phyloP scores from a whole-genome alignment of 1,140 invertebrate genomes.

The Leptinotarsa undecemlineata region DNA sequence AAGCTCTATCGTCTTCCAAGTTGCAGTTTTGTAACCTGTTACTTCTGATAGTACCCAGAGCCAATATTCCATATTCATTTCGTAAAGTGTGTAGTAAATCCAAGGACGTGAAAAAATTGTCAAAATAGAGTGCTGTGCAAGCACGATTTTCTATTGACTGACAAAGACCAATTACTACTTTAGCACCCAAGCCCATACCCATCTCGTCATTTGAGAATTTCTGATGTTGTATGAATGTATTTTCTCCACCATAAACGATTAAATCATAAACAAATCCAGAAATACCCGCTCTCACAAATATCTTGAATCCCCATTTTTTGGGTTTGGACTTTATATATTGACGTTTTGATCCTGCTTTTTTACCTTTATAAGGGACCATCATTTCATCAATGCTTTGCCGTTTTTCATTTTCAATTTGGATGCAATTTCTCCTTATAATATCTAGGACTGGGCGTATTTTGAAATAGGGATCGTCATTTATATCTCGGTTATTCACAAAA shows the following conservation, averaged over 20 bases:
- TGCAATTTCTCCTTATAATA: conserved; percentile 33
- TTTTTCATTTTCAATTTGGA: conserved; percentile 35
- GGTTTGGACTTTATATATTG: conserved; percentile 31
- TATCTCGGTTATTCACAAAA: conserved; percentile 26
- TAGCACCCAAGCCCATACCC: conserved; percentile 32
- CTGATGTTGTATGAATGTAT: conserved; percentile 49
- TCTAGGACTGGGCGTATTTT: conserved; percentile 34
- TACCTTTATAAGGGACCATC: conserved; percentile 55
- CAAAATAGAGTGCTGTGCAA: conserved; percentile 35
- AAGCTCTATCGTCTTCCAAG: conserved; percentile 46
- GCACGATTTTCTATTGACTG: conserved; percentile 29
- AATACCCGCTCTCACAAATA: conserved; percentile 48
- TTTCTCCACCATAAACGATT: conserved; percentile 36
- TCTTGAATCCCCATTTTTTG: conserved; percentile 41
- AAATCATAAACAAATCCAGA: conserved; percentile 24
- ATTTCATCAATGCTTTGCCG: conserved; percentile 48
- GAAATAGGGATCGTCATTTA: conserved; percentile 40
- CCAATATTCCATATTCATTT: conserved; percentile 41
- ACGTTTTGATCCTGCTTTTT: conserved; percentile 38
- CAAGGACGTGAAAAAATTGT: conserved; percentile 39
- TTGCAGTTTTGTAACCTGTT: conserved; percentile 42
- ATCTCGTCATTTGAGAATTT: conserved; percentile 48
- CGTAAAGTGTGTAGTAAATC: conserved; percentile 34
- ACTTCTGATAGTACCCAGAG: conserved; percentile 39
- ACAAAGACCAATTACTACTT: conserved; percentile 31